Evolutionary conservation across 2,113 vertebrate genomes (phyloP).

Genomic region (Cyanoramphus novaezelandiae): DNA sequence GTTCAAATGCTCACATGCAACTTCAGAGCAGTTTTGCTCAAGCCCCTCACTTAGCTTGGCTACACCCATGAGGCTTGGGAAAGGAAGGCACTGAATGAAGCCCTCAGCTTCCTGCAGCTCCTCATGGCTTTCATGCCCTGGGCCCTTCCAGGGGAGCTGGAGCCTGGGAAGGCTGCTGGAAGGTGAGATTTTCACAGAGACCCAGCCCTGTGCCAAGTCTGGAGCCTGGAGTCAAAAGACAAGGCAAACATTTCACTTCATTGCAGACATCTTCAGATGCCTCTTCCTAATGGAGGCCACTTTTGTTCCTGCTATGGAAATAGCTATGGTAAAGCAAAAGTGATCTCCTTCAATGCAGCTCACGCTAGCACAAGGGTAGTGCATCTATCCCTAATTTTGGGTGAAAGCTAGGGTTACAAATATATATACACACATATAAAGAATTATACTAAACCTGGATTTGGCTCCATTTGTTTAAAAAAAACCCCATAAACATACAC

Average conservation of each 20-base stretch:
- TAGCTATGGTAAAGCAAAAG: background rate
- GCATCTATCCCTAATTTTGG: background rate
- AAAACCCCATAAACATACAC: slow-evolving; percentile 6
- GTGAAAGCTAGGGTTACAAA: slow-evolving; percentile 19
- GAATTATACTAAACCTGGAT: slow-evolving; percentile 34
- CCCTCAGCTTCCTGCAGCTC: background rate
- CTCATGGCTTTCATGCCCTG: background rate
- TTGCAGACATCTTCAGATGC: background rate
- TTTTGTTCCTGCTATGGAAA: background rate
- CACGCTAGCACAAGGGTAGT: background rate
- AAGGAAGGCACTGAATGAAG: background rate
- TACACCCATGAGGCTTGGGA: background rate
- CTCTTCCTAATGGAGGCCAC: background rate
- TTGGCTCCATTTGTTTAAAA: slow-evolving; percentile 39
- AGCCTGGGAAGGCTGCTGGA: background rate
- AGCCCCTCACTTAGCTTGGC: background rate
- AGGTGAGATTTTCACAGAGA: background rate
- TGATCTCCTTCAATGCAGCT: background rate
- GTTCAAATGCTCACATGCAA: background rate
- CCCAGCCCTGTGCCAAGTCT: background rate
- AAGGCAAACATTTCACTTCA: background rate
- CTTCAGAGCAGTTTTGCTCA: background rate
- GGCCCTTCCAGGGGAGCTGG: background rate
- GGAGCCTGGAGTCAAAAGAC: background rate
- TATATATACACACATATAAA: background rate